phyloP scores from a whole-genome alignment of 2,797 vertebrate genomes.

The Lophotriccus pileatus region DNA sequence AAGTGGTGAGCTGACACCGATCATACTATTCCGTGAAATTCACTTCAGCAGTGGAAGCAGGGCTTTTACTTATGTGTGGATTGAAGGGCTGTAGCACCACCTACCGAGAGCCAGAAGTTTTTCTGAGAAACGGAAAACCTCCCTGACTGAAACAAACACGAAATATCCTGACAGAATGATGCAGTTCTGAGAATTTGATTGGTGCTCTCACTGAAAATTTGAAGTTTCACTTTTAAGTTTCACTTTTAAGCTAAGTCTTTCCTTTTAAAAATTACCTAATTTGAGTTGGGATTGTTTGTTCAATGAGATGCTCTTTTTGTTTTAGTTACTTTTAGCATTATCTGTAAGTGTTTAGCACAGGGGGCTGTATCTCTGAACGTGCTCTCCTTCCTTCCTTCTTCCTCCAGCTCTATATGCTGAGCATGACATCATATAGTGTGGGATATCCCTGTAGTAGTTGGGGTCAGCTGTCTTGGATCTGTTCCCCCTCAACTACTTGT shows the following conservation, averaged over 20 bases:
- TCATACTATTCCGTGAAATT: not conserved
- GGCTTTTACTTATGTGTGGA: fast-evolving
- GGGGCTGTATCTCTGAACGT: not conserved
- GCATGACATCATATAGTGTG: not conserved
- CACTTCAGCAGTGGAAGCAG: not conserved
- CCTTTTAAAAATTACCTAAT: not conserved
- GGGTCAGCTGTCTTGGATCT: not conserved
- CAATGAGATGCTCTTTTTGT: not conserved
- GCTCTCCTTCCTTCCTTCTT: not conserved
- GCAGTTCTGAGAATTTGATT: not conserved
- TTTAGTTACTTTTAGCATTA: not conserved
- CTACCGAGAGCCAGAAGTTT: not conserved
- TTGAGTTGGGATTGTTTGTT: not conserved
- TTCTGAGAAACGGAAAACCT: not conserved
- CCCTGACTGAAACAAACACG: not conserved
- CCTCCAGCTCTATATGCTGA: not conserved
- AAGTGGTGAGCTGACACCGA: not conserved
- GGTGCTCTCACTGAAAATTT: not conserved
- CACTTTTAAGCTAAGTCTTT: not conserved
- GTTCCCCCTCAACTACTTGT: fast-evolving
- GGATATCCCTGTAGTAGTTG: not conserved
- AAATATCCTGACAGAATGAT: not conserved
- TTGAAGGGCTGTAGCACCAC: slow-evolving; percentile 1
- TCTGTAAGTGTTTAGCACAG: not conserved
- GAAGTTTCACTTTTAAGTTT: not conserved